Percentiles rank a stretch among this genome's conserved stretches.
Conservation (phyloP, 2,888 invertebrate species). For the Eurois occulta region DNA sequence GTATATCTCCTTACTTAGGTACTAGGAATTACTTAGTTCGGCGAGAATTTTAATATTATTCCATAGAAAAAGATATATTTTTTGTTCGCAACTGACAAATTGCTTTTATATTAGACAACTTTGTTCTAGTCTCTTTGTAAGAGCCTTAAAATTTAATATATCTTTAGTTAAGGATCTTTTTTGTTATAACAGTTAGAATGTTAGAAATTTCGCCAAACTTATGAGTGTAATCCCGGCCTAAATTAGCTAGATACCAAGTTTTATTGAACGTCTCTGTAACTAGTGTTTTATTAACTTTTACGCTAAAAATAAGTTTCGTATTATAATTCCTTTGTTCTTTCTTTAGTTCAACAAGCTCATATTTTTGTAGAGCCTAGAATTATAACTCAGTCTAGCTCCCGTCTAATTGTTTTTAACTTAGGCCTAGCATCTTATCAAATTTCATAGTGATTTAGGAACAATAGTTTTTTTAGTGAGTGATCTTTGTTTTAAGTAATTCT, state of each 20-base stretch:
- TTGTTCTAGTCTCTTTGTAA: conserved; percentile 46
- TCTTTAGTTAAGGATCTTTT: conserved; percentile 27
- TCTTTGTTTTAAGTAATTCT: neutral
- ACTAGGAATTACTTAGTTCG: conserved; percentile 68
- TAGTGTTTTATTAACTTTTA: conserved; percentile 16
- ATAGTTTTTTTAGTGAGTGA: neutral
- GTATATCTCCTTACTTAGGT: conserved; percentile 46
- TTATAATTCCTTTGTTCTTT: neutral
- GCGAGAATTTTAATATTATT: conserved; percentile 71
- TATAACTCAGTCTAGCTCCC: neutral
- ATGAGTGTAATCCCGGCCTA: neutral
- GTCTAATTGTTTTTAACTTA: neutral
- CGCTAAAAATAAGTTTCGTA: conserved; percentile 19
- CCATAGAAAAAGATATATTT: conserved; percentile 62
- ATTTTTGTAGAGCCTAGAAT: neutral
- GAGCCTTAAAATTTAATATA: conserved; percentile 46
- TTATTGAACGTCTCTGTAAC: conserved; percentile 15
- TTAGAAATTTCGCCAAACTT: conserved; percentile 15
- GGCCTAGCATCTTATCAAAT: neutral
- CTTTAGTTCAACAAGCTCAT: neutral
- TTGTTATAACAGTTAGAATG: conserved; percentile 11
- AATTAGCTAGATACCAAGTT: conserved; percentile 12
- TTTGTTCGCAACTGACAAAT: conserved; percentile 58
- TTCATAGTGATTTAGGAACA: neutral
- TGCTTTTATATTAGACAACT: conserved; percentile 64